Conservation (phyloP, 2,797 vertebrate species). For the Pagetopsis macropterus region DNA sequence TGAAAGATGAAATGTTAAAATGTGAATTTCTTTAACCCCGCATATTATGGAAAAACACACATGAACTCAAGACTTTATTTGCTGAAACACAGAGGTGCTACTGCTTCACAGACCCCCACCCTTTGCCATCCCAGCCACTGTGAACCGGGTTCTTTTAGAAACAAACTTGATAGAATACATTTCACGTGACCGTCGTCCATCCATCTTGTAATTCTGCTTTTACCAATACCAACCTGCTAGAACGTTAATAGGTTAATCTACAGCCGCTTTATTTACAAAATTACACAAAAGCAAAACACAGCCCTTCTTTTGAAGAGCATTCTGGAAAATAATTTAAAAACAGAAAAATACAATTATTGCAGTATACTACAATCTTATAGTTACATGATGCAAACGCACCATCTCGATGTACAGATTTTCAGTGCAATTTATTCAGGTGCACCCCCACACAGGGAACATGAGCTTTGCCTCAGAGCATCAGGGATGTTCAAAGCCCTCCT, state of each 20-base stretch:
- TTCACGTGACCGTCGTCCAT: conserved; percentile 69
- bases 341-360: conserved; percentile 93
- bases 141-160: conserved; percentile 82
- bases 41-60: conserved; percentile 23
- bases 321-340: conserved; percentile 93
- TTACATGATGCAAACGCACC: conserved; percentile 95
- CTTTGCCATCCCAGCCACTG: conserved; percentile 27
- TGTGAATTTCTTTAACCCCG: background rate
- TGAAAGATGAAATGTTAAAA: background rate
- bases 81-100: conserved; percentile 80
- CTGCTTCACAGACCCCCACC: conserved; percentile 69
- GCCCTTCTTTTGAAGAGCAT: conserved; percentile 75
- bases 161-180: conserved; percentile 86
- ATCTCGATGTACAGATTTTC: conserved; percentile 91
- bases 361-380: conserved; percentile 96
- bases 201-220: conserved; percentile 35
- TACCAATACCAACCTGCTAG: conserved; percentile 81
- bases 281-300: conserved; percentile 88
- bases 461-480: conserved; percentile 59
- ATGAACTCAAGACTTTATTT: conserved; percentile 82
- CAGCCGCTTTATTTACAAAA: conserved; percentile 95
- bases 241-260: conserved; percentile 92
- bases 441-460: conserved; percentile 62
- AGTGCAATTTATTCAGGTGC: conserved; percentile 93
- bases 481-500: conserved; percentile 33